Percentiles rank a stretch among this genome's conserved stretches.
Conservation (phyloP, 2,797 vertebrate species). For the Tokudaia muenninki region DNA sequence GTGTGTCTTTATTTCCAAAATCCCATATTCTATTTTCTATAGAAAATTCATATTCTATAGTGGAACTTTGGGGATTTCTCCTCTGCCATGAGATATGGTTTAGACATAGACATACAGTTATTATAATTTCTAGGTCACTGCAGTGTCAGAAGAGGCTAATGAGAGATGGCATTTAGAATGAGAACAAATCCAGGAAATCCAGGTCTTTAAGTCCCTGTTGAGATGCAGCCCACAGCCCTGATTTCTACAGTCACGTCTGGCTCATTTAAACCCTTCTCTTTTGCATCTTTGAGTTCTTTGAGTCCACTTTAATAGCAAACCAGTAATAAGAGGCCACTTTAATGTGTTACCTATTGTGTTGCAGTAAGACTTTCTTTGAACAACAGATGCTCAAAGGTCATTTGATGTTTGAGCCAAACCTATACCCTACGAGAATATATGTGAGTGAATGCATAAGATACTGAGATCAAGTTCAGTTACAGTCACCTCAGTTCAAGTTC, state of each 20-base stretch:
- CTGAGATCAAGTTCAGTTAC: neutral
- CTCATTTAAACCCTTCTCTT: neutral
- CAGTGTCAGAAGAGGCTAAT: constrained; percentile 4
- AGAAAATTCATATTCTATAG: no score
- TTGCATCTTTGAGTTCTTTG: constrained; percentile 46
- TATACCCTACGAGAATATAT: neutral
- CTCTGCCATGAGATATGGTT: neutral
- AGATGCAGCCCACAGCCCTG: neutral
- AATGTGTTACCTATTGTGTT: constrained; percentile 32
- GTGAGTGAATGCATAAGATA: neutral
- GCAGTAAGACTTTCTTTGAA: neutral
- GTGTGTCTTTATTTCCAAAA: neutral
- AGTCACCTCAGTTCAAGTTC: neutral
- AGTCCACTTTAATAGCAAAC: neutral
- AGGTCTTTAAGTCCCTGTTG: constrained; percentile 41
- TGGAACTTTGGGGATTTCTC: neutral
- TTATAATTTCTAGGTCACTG: constrained; percentile 72
- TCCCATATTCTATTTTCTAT: neutral
- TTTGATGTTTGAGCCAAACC: neutral
- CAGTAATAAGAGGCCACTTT: neutral
- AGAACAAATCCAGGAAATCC: constrained; percentile 70
- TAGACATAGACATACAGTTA: constrained; percentile 25
- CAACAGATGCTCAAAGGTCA: neutral
- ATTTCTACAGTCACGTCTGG: neutral
- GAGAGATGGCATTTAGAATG: constrained; percentile 65